Percentiles rank a stretch among this genome's conserved stretches.
These are phyloP conservation scores for Scolopax mira DNA, from an alignment of 2,113 vertebrate genomes.

Conservation along the genomic window DNA sequence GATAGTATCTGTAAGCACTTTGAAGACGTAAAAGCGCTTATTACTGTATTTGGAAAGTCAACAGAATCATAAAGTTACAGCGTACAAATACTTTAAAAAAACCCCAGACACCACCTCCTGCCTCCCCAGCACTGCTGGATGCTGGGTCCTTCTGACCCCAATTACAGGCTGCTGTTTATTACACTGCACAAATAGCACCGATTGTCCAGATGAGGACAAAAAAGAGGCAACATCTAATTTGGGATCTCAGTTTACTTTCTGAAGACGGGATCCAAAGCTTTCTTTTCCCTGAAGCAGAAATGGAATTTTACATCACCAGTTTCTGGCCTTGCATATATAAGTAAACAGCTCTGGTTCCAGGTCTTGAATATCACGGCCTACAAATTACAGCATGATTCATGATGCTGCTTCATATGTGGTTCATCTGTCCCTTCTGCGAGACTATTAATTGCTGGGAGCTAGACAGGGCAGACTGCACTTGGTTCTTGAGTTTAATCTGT, in stretches of 20 bases:
- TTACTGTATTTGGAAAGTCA: background rate
- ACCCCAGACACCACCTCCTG: background rate
- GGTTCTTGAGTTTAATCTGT: background rate
- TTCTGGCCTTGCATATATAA: background rate
- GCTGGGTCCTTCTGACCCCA: background rate
- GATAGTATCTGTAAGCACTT: background rate
- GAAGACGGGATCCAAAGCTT: background rate
- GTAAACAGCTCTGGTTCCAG: background rate
- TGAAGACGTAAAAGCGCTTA: slow-evolving; percentile 4
- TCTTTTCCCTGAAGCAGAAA: background rate
- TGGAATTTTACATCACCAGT: background rate
- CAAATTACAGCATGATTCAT: background rate
- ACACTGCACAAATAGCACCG: background rate
- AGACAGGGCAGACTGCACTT: background rate
- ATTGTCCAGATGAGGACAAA: background rate
- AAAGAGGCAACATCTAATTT: background rate
- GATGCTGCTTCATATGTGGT: background rate
- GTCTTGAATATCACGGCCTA: background rate
- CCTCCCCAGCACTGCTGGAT: background rate
- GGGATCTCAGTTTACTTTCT: background rate
- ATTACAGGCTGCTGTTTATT: background rate
- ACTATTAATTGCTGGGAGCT: background rate
- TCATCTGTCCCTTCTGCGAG: background rate
- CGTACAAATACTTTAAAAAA: background rate
- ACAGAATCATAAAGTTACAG: background rate